Percentiles rank a stretch among this genome's conserved stretches.
These are phyloP conservation scores for Drosophila novamexicana DNA, from an alignment of 1,140 invertebrate species.

Conservation along the genomic window DNA sequence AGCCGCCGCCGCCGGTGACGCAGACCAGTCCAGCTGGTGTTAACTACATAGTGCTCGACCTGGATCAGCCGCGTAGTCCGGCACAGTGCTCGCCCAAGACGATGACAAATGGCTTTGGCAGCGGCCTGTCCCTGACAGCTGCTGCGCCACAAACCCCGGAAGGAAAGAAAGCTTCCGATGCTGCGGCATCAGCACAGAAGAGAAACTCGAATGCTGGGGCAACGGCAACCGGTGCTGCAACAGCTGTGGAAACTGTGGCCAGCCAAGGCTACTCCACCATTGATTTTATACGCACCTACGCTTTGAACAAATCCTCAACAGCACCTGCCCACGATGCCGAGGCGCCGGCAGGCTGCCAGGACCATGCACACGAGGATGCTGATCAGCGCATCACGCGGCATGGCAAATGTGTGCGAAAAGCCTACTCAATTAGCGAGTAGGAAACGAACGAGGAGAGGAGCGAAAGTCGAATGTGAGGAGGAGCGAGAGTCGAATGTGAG, in stretches of 20 bases:
- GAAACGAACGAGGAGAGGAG: neutral
- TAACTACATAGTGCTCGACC: slow-evolving; percentile 79
- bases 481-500: too few species aligned
- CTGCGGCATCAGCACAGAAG: slow-evolving; percentile 22
- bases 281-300: slow-evolving; percentile 96
- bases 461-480: neutral
- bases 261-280: slow-evolving; percentile 93
- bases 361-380: slow-evolving; percentile 85
- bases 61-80: slow-evolving; percentile 77
- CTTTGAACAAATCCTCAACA: slow-evolving; percentile 89
- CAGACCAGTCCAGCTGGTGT: slow-evolving; percentile 57
- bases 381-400: slow-evolving; percentile 87
- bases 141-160: slow-evolving; percentile 57
- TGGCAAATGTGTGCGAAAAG: slow-evolving; percentile 85
- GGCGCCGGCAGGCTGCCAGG: slow-evolving; percentile 86
- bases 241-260: slow-evolving; percentile 13
- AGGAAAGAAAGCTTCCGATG: slow-evolving; percentile 11
- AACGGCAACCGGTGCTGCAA: slow-evolving; percentile 31
- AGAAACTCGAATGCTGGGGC: slow-evolving; percentile 22
- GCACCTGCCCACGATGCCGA: slow-evolving; percentile 77
- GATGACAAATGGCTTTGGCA: slow-evolving; percentile 65
- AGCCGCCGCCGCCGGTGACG: slow-evolving; percentile 31
- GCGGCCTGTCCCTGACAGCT: slow-evolving; percentile 76
- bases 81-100: slow-evolving; percentile 63
- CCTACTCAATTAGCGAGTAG: slow-evolving; percentile 87